Evolutionary conservation across 2,888 invertebrate species (phyloP).

Genomic region (Bursaphelenchus okinawaensis): DNA sequence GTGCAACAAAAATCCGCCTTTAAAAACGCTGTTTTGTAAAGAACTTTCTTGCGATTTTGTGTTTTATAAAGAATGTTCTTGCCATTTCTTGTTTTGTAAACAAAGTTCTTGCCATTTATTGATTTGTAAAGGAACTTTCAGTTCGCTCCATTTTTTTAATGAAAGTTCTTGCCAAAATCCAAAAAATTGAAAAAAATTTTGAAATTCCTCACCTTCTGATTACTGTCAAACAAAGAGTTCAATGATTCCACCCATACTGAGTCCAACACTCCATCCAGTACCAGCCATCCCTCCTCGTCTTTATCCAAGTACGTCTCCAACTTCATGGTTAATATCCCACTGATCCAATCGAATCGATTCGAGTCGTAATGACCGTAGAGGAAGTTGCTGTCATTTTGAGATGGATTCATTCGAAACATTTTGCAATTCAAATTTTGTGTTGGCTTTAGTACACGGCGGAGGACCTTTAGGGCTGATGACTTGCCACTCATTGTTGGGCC

Average conservation of each 20-base stretch:
- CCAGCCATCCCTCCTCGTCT: conserved; percentile 21
- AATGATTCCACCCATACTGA: conserved; percentile 29
- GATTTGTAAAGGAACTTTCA: too few species aligned
- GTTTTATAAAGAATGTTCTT: too few species aligned
- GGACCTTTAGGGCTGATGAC: conserved; percentile 21
- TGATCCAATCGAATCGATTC: conserved; percentile 24
- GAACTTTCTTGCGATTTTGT: too few species aligned
- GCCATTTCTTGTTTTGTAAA: too few species aligned
- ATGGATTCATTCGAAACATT: conserved; percentile 25
- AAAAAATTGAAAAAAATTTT: too few species aligned
- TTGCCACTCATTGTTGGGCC: conserved; percentile 25
- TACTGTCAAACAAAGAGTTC: conserved; percentile 27
- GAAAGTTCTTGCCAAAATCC: too few species aligned
- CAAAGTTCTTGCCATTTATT: too few species aligned
- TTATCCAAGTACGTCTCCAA: conserved; percentile 13
- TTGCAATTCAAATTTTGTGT: conserved; percentile 17
- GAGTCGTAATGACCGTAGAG: conserved; percentile 29
- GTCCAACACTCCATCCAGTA: conserved; percentile 32
- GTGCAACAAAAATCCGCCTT: too few species aligned
- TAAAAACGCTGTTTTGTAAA: too few species aligned
- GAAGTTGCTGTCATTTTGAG: conserved; percentile 22
- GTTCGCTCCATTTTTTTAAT: too few species aligned
- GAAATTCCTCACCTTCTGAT: conserved; percentile 23
- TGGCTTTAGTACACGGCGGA: conserved; percentile 13
- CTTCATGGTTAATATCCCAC: conserved; percentile 17